Conservation (phyloP, 2,797 vertebrate genomes). For the Synanceia verrucosa region DNA sequence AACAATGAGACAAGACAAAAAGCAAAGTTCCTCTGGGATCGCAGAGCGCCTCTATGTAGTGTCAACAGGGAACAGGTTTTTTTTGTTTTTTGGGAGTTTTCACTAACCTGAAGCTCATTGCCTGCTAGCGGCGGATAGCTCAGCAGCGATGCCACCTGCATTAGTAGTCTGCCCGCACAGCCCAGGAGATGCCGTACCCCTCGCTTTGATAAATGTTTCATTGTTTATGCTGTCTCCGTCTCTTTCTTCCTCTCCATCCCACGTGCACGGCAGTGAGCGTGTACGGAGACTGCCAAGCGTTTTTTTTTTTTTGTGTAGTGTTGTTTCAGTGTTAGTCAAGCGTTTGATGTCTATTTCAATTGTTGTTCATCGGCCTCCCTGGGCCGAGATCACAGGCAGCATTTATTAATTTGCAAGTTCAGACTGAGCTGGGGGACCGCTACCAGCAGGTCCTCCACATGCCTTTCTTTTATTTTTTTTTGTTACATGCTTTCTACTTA, state of each 20-base stretch:
- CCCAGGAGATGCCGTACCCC: slow-evolving; percentile 13
- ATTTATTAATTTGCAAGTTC: slow-evolving; percentile 64
- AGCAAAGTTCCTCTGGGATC: background rate
- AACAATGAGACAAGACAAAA: slow-evolving; percentile 30
- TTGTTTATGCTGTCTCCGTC: slow-evolving; percentile 49
- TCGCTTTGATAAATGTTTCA: slow-evolving; percentile 71
- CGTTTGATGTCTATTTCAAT: slow-evolving; percentile 61
- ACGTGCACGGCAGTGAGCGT: slow-evolving; percentile 10
- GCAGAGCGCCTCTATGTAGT: slow-evolving; percentile 17
- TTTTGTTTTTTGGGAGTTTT: slow-evolving; percentile 25
- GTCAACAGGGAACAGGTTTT: slow-evolving; percentile 39
- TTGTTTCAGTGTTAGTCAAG: slow-evolving; percentile 53
- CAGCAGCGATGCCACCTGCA: slow-evolving; percentile 56
- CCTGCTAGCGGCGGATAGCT: slow-evolving; percentile 6
- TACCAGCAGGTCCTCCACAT: slow-evolving; percentile 30
- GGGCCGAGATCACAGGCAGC: slow-evolving; percentile 56
- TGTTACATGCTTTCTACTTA: slow-evolving; percentile 18
- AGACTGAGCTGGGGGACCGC: slow-evolving; percentile 34
- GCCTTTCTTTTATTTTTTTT: background rate
- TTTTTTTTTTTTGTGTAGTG: slow-evolving; percentile 10
- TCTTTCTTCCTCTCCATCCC: slow-evolving; percentile 30
- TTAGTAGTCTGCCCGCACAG: slow-evolving; percentile 53
- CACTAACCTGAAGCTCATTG: slow-evolving; percentile 10
- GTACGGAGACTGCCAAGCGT: slow-evolving; percentile 26
- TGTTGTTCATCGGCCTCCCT: slow-evolving; percentile 53